phyloP scores from a whole-genome alignment of 2,113 vertebrate genomes.

The Caranx melampygus region DNA sequence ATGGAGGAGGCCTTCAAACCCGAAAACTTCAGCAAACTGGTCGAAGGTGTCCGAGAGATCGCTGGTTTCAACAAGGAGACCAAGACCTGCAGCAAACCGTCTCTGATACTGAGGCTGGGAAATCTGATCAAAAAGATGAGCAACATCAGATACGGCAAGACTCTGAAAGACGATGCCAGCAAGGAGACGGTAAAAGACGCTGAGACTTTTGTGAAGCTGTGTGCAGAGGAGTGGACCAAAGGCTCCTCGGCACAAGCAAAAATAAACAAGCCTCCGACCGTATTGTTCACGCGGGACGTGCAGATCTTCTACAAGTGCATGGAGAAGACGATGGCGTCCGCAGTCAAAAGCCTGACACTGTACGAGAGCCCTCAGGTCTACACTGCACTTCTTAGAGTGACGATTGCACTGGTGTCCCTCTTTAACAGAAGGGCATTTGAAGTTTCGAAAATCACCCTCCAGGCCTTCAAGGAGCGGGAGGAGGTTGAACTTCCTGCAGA shows the following conservation, averaged over 20 bases:
- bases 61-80: not conserved
- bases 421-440: slow-evolving; percentile 44
- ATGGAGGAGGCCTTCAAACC: slow-evolving; percentile 61
- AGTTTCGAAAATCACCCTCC: slow-evolving; percentile 29
- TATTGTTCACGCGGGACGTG: slow-evolving; percentile 56
- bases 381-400: slow-evolving; percentile 40
- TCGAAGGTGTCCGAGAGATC: slow-evolving; percentile 42
- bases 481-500: not conserved
- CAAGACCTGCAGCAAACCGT: not conserved
- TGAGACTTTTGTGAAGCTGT: slow-evolving; percentile 50
- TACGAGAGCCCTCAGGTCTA: slow-evolving; percentile 44
- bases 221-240: slow-evolving; percentile 27
- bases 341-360: slow-evolving; percentile 33
- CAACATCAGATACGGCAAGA: slow-evolving; percentile 47
- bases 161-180: slow-evolving; percentile 23
- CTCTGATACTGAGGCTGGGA: not conserved
- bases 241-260: fast-evolving
- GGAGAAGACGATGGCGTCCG: not conserved
- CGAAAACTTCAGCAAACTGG: slow-evolving; percentile 47
- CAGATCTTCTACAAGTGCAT: slow-evolving; percentile 44
- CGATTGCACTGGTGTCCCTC: slow-evolving; percentile 19
- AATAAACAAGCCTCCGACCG: not conserved
- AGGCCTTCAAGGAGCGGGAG: slow-evolving; percentile 47
- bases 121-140: slow-evolving; percentile 31
- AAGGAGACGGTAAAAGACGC: slow-evolving; percentile 14